These are phyloP conservation scores for Yoshiicerus persimilis DNA, from an alignment of 1,140 invertebrate genomes.

Conservation along the genomic window DNA sequence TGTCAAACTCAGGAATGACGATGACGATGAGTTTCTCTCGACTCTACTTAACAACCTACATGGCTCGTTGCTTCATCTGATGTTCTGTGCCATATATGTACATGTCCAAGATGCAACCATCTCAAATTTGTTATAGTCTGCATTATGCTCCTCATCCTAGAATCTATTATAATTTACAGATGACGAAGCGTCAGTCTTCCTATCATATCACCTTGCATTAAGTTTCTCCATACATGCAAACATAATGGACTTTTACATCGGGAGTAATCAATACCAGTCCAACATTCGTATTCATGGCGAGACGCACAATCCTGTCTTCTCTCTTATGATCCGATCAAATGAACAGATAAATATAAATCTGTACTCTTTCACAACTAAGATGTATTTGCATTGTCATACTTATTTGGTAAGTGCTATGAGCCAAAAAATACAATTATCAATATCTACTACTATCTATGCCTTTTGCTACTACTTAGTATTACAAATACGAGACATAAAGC, in stretches of 20 bases:
- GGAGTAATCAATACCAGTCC: neutral
- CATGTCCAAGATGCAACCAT: neutral
- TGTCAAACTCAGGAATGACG: neutral
- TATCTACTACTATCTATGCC: too few relatives aligned
- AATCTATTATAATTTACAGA: neutral
- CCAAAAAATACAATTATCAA: neutral
- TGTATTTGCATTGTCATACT: neutral
- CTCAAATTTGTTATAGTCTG: neutral
- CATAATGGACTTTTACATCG: constrained; percentile 8
- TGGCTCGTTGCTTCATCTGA: neutral
- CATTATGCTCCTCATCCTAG: neutral
- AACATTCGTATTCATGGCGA: neutral
- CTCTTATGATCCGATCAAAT: neutral
- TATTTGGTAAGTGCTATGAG: neutral
- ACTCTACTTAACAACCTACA: neutral
- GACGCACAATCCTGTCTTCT: neutral
- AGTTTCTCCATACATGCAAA: neutral
- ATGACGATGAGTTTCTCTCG: neutral
- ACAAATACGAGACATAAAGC: too few relatives aligned
- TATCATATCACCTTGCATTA: neutral
- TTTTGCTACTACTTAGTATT: too few relatives aligned
- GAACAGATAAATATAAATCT: neutral
- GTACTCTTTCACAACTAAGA: neutral
- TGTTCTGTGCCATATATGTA: neutral
- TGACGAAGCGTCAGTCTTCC: neutral